phyloP scores from a whole-genome alignment of 2,888 invertebrate genomes.

The Melinopterus prodromus region DNA sequence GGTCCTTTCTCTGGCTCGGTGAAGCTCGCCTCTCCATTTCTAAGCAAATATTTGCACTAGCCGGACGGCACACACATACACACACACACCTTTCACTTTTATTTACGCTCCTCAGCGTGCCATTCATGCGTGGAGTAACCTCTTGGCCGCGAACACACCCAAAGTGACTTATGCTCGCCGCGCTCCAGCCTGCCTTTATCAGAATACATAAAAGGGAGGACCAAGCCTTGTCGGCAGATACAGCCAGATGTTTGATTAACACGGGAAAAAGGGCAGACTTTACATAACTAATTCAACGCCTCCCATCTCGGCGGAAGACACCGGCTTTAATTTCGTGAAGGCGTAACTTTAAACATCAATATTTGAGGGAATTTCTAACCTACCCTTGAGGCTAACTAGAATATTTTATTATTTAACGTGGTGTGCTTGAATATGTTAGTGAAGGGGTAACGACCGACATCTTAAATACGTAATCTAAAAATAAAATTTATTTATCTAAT shows the following conservation, averaged over 20 bases:
- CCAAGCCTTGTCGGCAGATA: neutral
- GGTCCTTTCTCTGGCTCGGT: neutral
- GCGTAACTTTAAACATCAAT: constrained; percentile 24
- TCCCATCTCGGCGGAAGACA: constrained; percentile 15
- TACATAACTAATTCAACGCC: constrained; percentile 31
- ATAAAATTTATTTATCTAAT: too few relatives aligned
- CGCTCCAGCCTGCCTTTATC: neutral
- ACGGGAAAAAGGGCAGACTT: constrained; percentile 29
- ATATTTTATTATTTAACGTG: neutral
- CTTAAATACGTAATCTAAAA: too few relatives aligned
- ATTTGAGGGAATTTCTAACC: constrained; percentile 22
- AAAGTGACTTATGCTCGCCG: constrained; percentile 18
- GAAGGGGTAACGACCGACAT: too few relatives aligned
- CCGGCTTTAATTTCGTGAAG: constrained; percentile 29
- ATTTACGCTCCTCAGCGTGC: constrained; percentile 21
- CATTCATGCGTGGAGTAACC: constrained; percentile 30
- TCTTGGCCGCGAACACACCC: constrained; percentile 28
- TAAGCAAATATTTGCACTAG: neutral
- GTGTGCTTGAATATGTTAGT: neutral
- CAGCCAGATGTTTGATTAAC: neutral
- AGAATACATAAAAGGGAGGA: neutral
- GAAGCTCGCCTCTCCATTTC: neutral
- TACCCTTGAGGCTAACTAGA: neutral
- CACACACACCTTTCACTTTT: constrained; percentile 27
- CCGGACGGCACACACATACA: constrained; percentile 8